A percentile compares a stretch with the other conserved stretches of the same genome.
Conservation (phyloP, 2,888 invertebrate genomes). For the Diachrysia chrysitis region DNA sequence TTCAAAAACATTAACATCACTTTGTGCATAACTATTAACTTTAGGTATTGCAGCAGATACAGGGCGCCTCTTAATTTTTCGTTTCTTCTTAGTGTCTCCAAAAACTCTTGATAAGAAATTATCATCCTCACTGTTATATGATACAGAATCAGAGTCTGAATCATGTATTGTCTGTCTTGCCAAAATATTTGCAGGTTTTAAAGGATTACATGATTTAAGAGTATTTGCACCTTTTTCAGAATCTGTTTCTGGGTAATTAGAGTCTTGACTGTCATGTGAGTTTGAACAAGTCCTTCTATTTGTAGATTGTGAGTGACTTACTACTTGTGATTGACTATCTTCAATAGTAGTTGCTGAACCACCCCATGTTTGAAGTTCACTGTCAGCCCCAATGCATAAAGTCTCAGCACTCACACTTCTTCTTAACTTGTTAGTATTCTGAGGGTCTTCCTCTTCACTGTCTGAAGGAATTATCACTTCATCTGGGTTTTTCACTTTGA, state of each 20-base stretch:
- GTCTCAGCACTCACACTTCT: slow-evolving; percentile 81
- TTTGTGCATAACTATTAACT: slow-evolving; percentile 60
- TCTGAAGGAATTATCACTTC: slow-evolving; percentile 78
- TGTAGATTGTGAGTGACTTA: slow-evolving; percentile 72
- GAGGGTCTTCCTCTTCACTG: slow-evolving; percentile 76
- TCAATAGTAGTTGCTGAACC: slow-evolving; percentile 69
- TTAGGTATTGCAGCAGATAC: slow-evolving; percentile 55
- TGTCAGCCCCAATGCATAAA: slow-evolving; percentile 69
- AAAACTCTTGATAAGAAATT: slow-evolving; percentile 83
- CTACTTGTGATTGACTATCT: slow-evolving; percentile 65
- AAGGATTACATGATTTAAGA: slow-evolving; percentile 50
- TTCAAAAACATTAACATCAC: slow-evolving; percentile 64
- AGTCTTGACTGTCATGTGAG: slow-evolving; percentile 77
- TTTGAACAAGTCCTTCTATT: slow-evolving; percentile 72
- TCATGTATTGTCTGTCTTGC: slow-evolving; percentile 67
- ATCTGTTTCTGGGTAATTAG: slow-evolving; percentile 78
- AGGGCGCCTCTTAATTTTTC: slow-evolving; percentile 71
- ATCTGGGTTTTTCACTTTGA: slow-evolving; percentile 79
- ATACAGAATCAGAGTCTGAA: slow-evolving; percentile 80
- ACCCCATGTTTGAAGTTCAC: slow-evolving; percentile 59
- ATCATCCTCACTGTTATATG: slow-evolving; percentile 81
- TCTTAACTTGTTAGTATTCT: slow-evolving; percentile 50
- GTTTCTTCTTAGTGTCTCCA: slow-evolving; percentile 75
- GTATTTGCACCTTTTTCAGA: slow-evolving; percentile 66
- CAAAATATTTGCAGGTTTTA: slow-evolving; percentile 47